These are phyloP conservation scores for Phylloscopus whistleri DNA, from an alignment of 2,113 vertebrate genomes.

Conservation along the genomic window DNA sequence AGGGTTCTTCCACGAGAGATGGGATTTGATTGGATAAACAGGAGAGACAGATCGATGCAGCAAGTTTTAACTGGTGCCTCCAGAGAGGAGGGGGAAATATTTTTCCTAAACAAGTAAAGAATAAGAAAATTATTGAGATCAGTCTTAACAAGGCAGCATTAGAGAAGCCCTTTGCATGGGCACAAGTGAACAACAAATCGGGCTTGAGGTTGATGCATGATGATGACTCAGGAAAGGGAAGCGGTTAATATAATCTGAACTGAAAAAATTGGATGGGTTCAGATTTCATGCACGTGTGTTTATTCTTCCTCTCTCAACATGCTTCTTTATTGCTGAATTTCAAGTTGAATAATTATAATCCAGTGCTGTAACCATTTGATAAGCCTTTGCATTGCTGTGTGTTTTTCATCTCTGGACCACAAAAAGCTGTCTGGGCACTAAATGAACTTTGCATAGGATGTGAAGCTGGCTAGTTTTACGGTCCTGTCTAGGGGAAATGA, in stretches of 20 bases:
- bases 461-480: not conserved
- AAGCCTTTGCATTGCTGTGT: not conserved
- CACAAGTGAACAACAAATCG: not conserved
- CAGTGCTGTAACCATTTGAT: not conserved
- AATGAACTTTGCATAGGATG: not conserved
- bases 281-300: not conserved
- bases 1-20: not conserved
- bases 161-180: not conserved
- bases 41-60: not conserved
- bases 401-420: not conserved
- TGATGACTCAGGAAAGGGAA: not conserved
- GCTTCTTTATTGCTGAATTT: not conserved
- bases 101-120: not conserved
- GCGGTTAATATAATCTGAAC: not conserved
- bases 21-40: not conserved
- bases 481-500: not conserved
- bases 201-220: not conserved
- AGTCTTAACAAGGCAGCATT: not conserved
- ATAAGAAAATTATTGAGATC: not conserved
- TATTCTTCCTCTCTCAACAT: not conserved
- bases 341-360: not conserved
- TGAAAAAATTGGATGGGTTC: not conserved
- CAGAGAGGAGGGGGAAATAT: not conserved
- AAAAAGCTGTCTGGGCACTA: not conserved
- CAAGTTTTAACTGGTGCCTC: not conserved